Evolutionary conservation across 1,140 invertebrate species (phyloP).

Genomic region (Dufourea novaeangliae): DNA sequence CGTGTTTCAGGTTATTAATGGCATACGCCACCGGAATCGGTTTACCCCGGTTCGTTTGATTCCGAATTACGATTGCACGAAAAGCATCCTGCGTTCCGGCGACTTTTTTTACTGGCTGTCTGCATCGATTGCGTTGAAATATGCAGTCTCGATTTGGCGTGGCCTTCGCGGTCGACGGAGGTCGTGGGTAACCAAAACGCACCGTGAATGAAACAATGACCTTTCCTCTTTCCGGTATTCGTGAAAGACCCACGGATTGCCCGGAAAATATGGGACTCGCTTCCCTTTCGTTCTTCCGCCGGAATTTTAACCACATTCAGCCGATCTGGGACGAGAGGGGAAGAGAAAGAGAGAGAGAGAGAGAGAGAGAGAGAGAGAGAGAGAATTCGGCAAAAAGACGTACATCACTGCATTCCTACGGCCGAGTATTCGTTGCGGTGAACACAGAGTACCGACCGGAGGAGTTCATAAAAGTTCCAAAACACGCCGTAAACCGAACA

Average conservation of each 20-base stretch:
- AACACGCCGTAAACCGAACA: slow-evolving; percentile 19
- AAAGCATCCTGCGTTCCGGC: slow-evolving; percentile 48
- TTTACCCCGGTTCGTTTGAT: slow-evolving; percentile 22
- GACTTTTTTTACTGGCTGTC: slow-evolving; percentile 52
- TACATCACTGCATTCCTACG: background rate
- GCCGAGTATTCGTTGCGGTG: background rate
- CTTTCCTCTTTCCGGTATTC: slow-evolving; percentile 20
- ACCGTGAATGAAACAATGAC: slow-evolving; percentile 72
- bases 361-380: no score
- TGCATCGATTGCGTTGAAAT: slow-evolving; percentile 19
- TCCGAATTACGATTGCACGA: slow-evolving; percentile 43
- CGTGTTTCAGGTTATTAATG: slow-evolving; percentile 28
- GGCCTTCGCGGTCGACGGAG: slow-evolving; percentile 57
- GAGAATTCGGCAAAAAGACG: no score
- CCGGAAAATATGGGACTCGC: no score
- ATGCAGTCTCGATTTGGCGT: background rate
- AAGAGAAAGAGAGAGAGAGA: no score
- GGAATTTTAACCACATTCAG: no score
- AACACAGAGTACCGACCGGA: no score
- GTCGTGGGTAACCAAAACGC: slow-evolving; percentile 69
- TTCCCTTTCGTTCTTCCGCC: no score
- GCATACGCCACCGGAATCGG: slow-evolving; percentile 42
- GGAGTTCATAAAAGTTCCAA: slow-evolving; percentile 5
- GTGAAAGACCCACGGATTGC: background rate
- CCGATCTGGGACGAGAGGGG: no score